Evolutionary conservation across 2,797 vertebrate genomes (phyloP).

Genomic region (Acanthis flammea): DNA sequence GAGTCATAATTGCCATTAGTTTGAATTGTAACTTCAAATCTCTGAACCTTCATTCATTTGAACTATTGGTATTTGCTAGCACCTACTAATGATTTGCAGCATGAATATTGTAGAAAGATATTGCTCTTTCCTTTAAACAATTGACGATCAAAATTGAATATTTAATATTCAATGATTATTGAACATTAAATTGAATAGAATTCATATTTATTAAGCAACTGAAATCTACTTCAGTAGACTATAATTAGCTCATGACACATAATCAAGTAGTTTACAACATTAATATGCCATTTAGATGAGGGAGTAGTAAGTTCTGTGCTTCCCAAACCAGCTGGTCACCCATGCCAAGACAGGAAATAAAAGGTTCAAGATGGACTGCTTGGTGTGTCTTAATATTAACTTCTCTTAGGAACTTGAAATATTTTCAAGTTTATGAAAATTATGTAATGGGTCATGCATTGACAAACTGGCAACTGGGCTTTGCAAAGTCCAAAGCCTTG

Average conservation of each 20-base stretch:
- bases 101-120: not conserved
- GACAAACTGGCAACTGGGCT: not conserved
- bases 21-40: not conserved
- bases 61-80: not conserved
- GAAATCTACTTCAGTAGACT: not conserved
- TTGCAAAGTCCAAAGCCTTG: not conserved
- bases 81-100: not conserved
- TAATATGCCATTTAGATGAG: not conserved
- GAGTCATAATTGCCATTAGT: not conserved
- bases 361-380: not conserved
- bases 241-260: not conserved
- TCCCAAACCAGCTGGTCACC: not conserved
- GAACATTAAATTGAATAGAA: not conserved
- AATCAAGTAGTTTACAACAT: not conserved
- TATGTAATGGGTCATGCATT: not conserved
- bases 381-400: not conserved
- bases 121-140: not conserved
- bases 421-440: not conserved
- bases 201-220: not conserved
- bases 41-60: not conserved
- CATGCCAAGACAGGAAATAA: not conserved
- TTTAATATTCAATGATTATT: not conserved
- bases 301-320: not conserved
- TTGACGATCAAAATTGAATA: not conserved
- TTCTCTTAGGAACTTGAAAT: not conserved